Evolutionary conservation across 2,113 vertebrate species (phyloP).

Genomic region (Reinhardtius hippoglossoides): DNA sequence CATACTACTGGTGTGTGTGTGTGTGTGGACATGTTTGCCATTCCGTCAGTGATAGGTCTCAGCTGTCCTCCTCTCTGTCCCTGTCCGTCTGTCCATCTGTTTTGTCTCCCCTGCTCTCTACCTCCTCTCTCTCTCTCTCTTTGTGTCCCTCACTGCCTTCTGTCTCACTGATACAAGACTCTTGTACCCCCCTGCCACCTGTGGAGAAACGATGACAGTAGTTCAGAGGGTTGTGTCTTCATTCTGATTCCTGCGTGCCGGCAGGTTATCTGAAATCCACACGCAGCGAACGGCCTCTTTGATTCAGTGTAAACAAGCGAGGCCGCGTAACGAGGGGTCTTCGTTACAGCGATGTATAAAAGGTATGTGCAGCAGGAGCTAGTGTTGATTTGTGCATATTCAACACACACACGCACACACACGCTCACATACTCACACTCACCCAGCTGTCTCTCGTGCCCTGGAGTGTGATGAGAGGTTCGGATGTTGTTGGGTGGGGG

Average conservation of each 20-base stretch:
- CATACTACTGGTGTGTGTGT: neutral
- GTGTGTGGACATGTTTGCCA: conserved; percentile 56
- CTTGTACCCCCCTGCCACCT: neutral
- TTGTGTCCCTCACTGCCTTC: neutral
- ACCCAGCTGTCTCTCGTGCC: conserved; percentile 64
- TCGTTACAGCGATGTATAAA: neutral
- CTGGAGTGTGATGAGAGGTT: conserved; percentile 43
- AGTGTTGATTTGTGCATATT: conserved; percentile 3
- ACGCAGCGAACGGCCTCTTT: neutral
- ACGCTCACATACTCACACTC: neutral
- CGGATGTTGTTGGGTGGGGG: conserved; percentile 44
- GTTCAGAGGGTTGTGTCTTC: neutral
- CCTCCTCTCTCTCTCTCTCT: neutral
- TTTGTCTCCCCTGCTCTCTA: conserved; percentile 4
- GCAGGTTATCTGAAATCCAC: too few relatives aligned
- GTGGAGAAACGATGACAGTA: neutral
- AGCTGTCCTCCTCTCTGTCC: conserved; percentile 64
- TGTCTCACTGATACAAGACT: neutral
- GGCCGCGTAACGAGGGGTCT: neutral
- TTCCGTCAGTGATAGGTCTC: conserved; percentile 65
- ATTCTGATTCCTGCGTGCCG: neutral
- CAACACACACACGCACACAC: conserved; percentile 11
- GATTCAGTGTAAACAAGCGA: neutral
- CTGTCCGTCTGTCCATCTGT: conserved; percentile 25
- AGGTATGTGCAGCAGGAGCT: neutral